Percentiles rank a stretch among this genome's conserved stretches.
Evolutionary conservation across 2,113 vertebrate species (phyloP).

Genomic region (Chlamydotis undulata): DNA sequence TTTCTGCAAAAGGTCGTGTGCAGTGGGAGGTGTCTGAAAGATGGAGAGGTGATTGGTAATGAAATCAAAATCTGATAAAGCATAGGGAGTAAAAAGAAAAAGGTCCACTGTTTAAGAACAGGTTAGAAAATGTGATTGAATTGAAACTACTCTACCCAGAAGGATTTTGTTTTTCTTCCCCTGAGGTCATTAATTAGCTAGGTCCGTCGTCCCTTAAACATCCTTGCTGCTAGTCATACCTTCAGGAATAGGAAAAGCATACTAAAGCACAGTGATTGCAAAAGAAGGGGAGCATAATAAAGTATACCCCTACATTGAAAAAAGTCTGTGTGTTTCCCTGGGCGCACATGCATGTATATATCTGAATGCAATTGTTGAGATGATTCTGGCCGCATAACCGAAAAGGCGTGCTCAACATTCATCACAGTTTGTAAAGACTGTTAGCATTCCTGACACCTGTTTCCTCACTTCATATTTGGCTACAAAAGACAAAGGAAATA

Average conservation of each 20-base stretch:
- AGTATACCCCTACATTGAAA: not conserved
- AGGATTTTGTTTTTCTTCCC: not conserved
- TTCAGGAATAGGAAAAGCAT: not conserved
- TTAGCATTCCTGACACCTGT: not conserved
- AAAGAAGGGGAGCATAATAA: not conserved
- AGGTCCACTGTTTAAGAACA: not conserved
- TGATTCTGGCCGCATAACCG: not conserved
- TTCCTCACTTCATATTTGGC: not conserved
- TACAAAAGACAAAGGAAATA: not conserved
- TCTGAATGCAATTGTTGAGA: not conserved
- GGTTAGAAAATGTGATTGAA: not conserved
- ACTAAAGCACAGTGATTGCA: not conserved
- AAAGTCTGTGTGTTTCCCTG: rapidly evolving
- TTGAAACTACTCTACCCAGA: not conserved
- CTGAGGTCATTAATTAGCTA: not conserved
- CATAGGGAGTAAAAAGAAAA: not conserved
- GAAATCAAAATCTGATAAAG: not conserved
- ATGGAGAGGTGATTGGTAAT: not conserved
- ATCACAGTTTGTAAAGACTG: not conserved
- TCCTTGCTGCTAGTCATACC: not conserved
- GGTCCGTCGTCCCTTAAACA: not conserved
- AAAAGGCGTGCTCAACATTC: not conserved
- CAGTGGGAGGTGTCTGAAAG: not conserved
- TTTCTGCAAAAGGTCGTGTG: not conserved
- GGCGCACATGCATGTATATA: rapidly evolving